Evolutionary conservation across 1,140 invertebrate species (phyloP).

Genomic region (Oedothorax gibbosus): DNA sequence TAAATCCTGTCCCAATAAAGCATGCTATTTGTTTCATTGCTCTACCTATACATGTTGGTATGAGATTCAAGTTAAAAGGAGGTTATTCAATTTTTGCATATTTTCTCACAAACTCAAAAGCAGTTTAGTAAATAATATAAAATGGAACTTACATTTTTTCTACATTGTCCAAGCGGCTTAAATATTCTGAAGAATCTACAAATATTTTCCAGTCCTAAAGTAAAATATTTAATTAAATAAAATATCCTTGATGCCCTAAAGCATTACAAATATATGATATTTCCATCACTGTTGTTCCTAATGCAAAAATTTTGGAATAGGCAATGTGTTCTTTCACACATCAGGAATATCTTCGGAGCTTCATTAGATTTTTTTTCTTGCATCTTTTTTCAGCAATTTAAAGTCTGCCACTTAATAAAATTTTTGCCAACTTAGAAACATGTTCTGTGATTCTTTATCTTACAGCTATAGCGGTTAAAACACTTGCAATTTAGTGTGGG

Average conservation of each 20-base stretch:
- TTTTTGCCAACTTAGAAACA: too few relatives aligned
- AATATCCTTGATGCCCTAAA: neutral
- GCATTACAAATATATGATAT: neutral
- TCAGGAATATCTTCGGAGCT: neutral
- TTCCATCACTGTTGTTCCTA: neutral
- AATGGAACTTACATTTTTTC: slow-evolving; percentile 52
- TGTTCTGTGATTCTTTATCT: too few relatives aligned
- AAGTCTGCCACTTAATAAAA: too few relatives aligned
- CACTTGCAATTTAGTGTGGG: too few relatives aligned
- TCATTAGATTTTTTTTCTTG: too few relatives aligned
- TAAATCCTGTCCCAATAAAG: neutral
- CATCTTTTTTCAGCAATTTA: too few relatives aligned
- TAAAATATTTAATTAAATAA: neutral
- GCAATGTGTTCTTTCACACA: neutral
- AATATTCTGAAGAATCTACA: slow-evolving; percentile 55
- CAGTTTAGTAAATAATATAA: neutral
- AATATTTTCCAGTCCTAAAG: slow-evolving; percentile 62
- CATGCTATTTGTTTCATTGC: neutral
- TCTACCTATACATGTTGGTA: neutral
- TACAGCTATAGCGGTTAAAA: too few relatives aligned
- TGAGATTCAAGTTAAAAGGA: neutral
- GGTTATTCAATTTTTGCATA: neutral
- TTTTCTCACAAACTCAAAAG: neutral
- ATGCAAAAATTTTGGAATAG: neutral
- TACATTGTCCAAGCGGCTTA: slow-evolving; percentile 40